Evolutionary conservation across 2,113 vertebrate species (phyloP), one percentile per base, ranked within the genome.

Genomic region (Psettodes erumei): DNA sequence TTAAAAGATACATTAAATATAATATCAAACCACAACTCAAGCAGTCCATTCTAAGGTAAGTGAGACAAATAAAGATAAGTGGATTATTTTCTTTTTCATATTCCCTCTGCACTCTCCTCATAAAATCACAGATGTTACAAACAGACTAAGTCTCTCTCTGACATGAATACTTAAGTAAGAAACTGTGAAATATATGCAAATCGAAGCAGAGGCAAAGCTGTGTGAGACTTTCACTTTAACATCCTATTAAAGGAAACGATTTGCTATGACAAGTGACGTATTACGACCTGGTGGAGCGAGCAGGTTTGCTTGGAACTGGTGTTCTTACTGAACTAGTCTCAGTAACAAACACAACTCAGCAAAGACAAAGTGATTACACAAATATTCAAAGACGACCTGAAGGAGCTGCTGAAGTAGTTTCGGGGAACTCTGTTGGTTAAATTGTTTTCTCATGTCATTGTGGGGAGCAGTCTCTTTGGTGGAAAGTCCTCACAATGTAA

Each of bases 101-200:
- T 63, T 63, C 27, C 38, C 59, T 45, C 60, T 62, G 38, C 30
- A 11, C n/a, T 30, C 62, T 50, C n/a, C 21, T 33, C 61, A 48
- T 19, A 64, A 47, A 48, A 7, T 64, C 28, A 48, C n/a, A 33
- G 61, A 32, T 30, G 10, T 47, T 19, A 32, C 28, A 54, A 10
- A 55, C 16, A 32, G 28, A 1, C 18, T 3, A 2, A 10, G 19
- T 47, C 5, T 18, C 15, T 16, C 50, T 61, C 62, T 65, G 43
- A 65, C 15, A 35, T 21, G 32, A 33, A 35, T 6, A 8, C 18
- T 2, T 1, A 65, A 35, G n/a, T 50, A 65, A 65, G 32, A 50
- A 25, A 32, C 62, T 48, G 43, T 25, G 1, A 64, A 35, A 50
- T 50, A 33, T 48, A 53, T 53, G 62, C 62, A 48, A 35, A 64